Evolutionary conservation across 1,140 invertebrate species (phyloP), one percentile per base, ranked within the genome.

Genomic region (Drosophila prosaltans): DNA sequence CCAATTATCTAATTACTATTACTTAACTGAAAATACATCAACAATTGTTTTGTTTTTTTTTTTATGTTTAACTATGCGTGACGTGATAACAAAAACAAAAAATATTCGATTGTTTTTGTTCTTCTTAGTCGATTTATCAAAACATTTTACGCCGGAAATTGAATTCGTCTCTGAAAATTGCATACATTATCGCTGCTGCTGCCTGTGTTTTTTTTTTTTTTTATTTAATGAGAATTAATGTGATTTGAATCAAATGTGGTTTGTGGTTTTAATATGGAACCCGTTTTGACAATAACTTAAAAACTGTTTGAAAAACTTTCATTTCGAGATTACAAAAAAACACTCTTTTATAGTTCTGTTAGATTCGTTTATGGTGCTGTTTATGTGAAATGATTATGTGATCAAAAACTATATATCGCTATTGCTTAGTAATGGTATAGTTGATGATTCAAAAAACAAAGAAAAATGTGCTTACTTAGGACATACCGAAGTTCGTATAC

Each of bases 141-240:
- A 70, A 61, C 55, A 65, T 57, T 81, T 72, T 59, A 72, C 72
- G 78, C 84, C 84, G 84, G 83, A 88, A 89, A 88, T 88, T 72
- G 76, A 78, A 80, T 69, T 69, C 66, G 57, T 65, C 57, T 59
- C 32, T 39, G 16, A 59, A 59, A 59, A 40, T 69, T 69, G 79
- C 73, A 80, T 81, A 81, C 45, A 80, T 79, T 78, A 68, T 41
- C 67, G 51, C 39, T 67, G 71, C 62, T 16, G 60, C 60, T 58
- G 71, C 68, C 63, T 72, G 75, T 78, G 41, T 32, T 26, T 30
- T 16, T 16, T 16, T 16, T 16, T 16, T 16, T 16, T 16, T 16
- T 26, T 78, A 63, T 72, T 78, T 74, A 79, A 86, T 88, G 80
- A 62, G 64, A 86, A 88, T 71, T 59, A 70, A 75, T 69, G 57